Evolutionary conservation across 2,888 invertebrate genomes (phyloP).

Genomic region (Folsomia candida): DNA sequence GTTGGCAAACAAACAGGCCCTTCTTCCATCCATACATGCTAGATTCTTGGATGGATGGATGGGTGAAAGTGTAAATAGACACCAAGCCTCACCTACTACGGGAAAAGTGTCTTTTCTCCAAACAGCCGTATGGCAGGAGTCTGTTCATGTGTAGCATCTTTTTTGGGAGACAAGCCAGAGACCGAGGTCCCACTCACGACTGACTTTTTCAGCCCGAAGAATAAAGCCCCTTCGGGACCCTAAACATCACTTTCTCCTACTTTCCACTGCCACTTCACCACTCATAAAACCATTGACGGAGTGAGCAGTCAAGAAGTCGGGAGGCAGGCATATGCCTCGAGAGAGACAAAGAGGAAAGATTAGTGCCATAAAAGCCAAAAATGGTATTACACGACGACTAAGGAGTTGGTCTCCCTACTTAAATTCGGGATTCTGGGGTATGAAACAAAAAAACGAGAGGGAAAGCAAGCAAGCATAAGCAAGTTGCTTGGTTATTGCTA

Average conservation of each 20-base stretch:
- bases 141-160: no score
- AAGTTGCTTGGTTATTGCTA: no score
- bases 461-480: no score
- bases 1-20: neutral
- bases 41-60: neutral
- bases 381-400: neutral
- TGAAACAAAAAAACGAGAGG: neutral
- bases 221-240: conserved; percentile 15
- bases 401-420: neutral
- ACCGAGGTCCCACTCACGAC: neutral
- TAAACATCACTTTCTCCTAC: conserved; percentile 8
- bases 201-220: neutral
- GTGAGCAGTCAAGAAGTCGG: neutral
- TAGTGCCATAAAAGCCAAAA: neutral
- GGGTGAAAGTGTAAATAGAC: no score
- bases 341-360: neutral
- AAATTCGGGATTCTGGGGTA: no score
- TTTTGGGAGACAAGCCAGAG: no score
- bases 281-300: neutral
- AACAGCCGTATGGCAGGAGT: no score
- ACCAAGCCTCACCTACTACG: neutral
- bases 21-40: neutral
- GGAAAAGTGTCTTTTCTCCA: neutral
- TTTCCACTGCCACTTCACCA: neutral
- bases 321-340: neutral